phyloP scores from a whole-genome alignment of 2,888 invertebrate genomes.

The Drosophila algonquin region DNA sequence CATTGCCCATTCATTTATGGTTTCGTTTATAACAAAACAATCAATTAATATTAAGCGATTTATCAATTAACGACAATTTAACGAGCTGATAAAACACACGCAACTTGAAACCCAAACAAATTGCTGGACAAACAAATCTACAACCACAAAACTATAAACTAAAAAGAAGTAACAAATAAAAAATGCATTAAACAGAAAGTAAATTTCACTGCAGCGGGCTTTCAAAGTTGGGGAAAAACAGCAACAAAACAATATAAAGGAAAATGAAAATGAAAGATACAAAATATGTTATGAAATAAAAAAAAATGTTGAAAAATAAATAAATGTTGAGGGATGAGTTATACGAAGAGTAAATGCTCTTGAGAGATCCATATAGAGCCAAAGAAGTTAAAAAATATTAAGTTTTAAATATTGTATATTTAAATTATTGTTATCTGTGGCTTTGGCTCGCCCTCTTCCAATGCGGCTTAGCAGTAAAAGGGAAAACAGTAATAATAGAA shows the following conservation, averaged over 20 bases:
- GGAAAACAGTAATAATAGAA: no score
- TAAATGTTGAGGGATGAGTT: background rate
- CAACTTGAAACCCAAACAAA: background rate
- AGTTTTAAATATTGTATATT: no score
- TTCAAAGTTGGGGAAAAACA: constrained; percentile 7
- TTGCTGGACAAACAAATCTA: background rate
- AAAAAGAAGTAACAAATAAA: constrained; percentile 8
- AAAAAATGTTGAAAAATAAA: constrained; percentile 13
- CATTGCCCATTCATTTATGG: background rate
- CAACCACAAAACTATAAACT: background rate
- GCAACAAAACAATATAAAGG: background rate
- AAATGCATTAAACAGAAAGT: constrained; percentile 6
- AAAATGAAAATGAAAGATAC: background rate
- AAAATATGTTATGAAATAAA: background rate
- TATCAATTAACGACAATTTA: background rate
- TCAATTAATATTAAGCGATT: background rate
- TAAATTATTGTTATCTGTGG: background rate
- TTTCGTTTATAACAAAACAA: background rate
- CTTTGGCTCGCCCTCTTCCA: background rate
- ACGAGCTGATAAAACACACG: background rate
- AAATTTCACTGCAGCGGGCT: constrained; percentile 7
- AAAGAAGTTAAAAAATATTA: background rate
- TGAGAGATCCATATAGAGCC: background rate
- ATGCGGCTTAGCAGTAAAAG: no score
- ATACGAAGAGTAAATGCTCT: background rate